Evolutionary conservation across 2,888 invertebrate species (phyloP), one percentile per base, ranked within the genome.

Genomic region (Galeruca laticollis): DNA sequence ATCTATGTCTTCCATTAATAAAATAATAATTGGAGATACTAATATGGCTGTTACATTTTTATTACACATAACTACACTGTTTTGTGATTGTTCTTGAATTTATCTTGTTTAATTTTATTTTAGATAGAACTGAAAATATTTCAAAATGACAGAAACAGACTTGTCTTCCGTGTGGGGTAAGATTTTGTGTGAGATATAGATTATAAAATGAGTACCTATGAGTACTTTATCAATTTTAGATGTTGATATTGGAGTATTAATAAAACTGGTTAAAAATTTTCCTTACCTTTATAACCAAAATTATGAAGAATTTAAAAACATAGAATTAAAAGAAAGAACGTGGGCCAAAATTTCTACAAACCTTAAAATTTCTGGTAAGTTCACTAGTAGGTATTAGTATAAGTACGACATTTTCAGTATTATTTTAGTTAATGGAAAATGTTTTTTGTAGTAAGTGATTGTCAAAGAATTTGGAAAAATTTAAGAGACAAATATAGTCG

Each of bases 381-480:
- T 18, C 13, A 10, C 26, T 3, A 6, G 6, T 26, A n/a, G 26
- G 3, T 9, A 11, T 37, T 49, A 5, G 11, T n/a, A n/a, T n/a
- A n/a, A n/a, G n/a, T n/a, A n/a, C n/a, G n/a, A n/a, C n/a, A n/a
- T n/a, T n/a, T n/a, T n/a, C n/a, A n/a, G n/a, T n/a, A n/a, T n/a
- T n/a, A n/a, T n/a, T n/a, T n/a, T n/a, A n/a, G n/a, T n/a, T n/a
- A n/a, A n/a, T n/a, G n/a, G n/a, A n/a, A n/a, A n/a, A n/a, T 13
- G 11, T 6, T 57, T 33, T 15, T 70, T 63, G 4, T 35, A 72
- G 71, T 69, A 47, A 62, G 56, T 10, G 69, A 72, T 35, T 72
- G 71, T 54, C 43, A 62, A 26, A 40, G 69, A 37, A 51, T 72
- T 11, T 72, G 71, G 71, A 72, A 60, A 69, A 69, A 72, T 56